These are phyloP conservation scores for Trileptium ribeirensis DNA, from an alignment of 2,888 invertebrate genomes.

Conservation along the genomic window DNA sequence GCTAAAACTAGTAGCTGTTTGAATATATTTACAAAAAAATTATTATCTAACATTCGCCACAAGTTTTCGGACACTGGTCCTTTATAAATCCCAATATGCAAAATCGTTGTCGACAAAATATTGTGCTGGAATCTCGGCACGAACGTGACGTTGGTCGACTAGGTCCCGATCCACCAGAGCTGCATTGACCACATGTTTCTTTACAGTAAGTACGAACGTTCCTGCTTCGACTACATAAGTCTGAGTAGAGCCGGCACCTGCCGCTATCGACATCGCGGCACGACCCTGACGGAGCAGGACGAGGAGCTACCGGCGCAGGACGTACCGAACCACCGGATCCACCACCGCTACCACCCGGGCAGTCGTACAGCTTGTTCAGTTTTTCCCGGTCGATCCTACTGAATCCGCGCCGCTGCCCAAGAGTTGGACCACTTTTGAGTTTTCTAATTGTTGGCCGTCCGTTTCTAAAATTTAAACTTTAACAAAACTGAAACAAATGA, in stretches of 20 bases:
- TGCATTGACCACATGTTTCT: background rate
- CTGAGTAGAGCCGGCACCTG: background rate
- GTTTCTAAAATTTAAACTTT: background rate
- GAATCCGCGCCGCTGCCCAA: conserved; percentile 53
- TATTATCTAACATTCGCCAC: too few species aligned
- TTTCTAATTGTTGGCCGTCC: conserved; percentile 44
- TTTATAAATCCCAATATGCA: too few species aligned
- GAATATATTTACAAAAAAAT: too few species aligned
- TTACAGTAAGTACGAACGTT: background rate
- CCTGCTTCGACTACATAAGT: background rate
- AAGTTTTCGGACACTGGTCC: too few species aligned
- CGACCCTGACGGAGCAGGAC: background rate
- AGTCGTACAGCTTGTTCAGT: conserved; percentile 53
- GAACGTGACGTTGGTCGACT: too few species aligned
- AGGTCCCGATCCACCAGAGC: background rate
- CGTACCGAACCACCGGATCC: background rate
- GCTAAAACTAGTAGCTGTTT: too few species aligned
- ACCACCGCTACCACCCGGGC: conserved; percentile 30
- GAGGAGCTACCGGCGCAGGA: background rate
- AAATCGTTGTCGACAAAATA: too few species aligned
- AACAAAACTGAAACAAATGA: too few species aligned
- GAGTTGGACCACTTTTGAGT: conserved; percentile 43
- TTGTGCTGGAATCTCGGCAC: too few species aligned
- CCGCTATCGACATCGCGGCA: background rate
- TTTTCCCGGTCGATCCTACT: conserved; percentile 51